These are phyloP conservation scores for Myotis brandtii DNA, from an alignment of 2,113 vertebrate species.

Conservation along the genomic window DNA sequence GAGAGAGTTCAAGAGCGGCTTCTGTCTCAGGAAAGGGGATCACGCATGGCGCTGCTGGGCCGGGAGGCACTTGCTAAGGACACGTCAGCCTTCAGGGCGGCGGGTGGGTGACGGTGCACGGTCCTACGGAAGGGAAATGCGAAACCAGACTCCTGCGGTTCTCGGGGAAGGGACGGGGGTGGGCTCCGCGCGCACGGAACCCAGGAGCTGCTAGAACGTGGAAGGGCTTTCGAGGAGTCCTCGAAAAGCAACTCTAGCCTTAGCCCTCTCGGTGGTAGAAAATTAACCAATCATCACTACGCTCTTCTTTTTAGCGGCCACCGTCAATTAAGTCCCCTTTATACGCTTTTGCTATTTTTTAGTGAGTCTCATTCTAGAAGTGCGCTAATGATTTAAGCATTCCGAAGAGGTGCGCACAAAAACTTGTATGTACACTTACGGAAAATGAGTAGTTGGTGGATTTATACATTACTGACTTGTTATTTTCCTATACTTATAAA, in stretches of 20 bases:
- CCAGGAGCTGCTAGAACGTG: not conserved
- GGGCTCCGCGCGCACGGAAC: fast-evolving
- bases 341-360: not conserved
- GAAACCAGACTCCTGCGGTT: not conserved
- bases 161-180: not conserved
- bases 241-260: not conserved
- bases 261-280: not conserved
- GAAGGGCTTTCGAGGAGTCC: not conserved
- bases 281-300: not conserved
- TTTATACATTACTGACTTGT: not conserved
- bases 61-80: not conserved
- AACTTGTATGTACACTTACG: not conserved
- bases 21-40: not conserved
- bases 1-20: not conserved
- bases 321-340: not conserved
- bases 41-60: constrained; percentile 21
- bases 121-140: not conserved
- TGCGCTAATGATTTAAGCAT: not conserved
- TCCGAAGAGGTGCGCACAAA: not conserved
- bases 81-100: constrained; percentile 70
- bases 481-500: not conserved
- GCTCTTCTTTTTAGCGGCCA: not conserved
- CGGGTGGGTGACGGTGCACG: not conserved
- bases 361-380: not conserved
- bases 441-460: not conserved